Evolutionary conservation across 2,797 vertebrate species (phyloP).

Genomic region (Danio choprae): DNA sequence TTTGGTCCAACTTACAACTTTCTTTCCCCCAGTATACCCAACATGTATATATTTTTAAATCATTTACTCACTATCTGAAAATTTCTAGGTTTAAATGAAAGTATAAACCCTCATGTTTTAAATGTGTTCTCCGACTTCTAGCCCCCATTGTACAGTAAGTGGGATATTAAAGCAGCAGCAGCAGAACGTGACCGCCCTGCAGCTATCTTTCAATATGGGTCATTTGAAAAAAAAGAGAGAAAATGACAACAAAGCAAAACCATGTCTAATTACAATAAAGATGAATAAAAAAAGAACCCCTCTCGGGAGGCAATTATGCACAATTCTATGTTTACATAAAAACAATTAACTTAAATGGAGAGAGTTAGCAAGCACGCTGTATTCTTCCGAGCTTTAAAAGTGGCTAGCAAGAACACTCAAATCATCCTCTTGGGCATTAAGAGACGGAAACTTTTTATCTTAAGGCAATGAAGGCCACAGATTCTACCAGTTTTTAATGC

Average conservation of each 20-base stretch:
- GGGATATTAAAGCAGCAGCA: constrained; percentile 25
- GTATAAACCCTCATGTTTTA: background rate
- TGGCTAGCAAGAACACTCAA: constrained; percentile 22
- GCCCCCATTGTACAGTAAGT: background rate
- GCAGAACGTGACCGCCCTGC: constrained; percentile 8
- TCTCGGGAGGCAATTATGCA: constrained; percentile 77
- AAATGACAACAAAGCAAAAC: constrained; percentile 67
- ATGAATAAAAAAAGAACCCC: constrained; percentile 64
- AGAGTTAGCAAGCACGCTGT: constrained; percentile 56
- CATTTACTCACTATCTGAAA: background rate
- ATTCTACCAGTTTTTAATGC: constrained; percentile 57
- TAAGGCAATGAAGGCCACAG: constrained; percentile 62
- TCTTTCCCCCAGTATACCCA: background rate
- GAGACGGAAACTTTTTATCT: constrained; percentile 58
- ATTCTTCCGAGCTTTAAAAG: constrained; percentile 21
- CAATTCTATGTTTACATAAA: constrained; percentile 76
- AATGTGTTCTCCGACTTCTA: background rate
- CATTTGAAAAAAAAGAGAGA: constrained; percentile 65
- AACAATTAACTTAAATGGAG: constrained; percentile 66
- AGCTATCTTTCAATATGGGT: constrained; percentile 66
- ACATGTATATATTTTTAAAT: background rate
- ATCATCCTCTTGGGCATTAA: constrained; percentile 65
- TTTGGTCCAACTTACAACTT: too few species aligned
- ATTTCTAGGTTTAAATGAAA: background rate
- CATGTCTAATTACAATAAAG: constrained; percentile 73